Base-by-base conservation (phyloP, 2,888 invertebrate genomes). In the Pharmacophagus antenor region DNA sequence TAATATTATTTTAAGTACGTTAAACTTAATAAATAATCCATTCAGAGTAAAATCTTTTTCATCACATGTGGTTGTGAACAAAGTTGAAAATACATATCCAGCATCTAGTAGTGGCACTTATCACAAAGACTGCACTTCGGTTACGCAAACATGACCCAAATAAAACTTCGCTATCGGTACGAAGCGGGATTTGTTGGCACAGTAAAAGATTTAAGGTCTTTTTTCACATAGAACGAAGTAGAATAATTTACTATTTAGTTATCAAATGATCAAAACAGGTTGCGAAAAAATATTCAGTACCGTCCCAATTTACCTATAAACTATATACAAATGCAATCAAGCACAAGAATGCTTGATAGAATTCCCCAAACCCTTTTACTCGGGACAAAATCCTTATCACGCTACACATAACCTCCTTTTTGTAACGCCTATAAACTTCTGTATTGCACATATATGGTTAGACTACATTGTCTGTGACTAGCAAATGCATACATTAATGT, bases 131-230 rank as follows among this genome's bases (percentile, higher is more conserved):
- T 63, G 65, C 67, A 68, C 69, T 69, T 65, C 66, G 68, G 63
- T 66, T 63, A 60, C 63, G 57, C 50, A 62, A 72, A 70, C 70
- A 79, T 80, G 84, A 82, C 85, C 84, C 77, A 80, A 79, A 84
- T 85, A 84, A 80, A 84, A 79, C 64, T 58, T 54, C 63, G 70
- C 76, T 76, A 68, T 67, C 74, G 71, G 70, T 66, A 67, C 64
- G 68, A 70, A 68, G 71, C 69, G 66, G 72, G 79, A 83, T 83
- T 82, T 81, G 80, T 81, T 80, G 76, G 76, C 73, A 67, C 66
- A 74, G 74, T 72, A 76, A 80, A 79, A 80, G 81, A 80, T 80
- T 82, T 79, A 80, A 22, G 25, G 17, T 50, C 54, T 25, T 48
- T 31, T 2, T 4, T 37, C n/a, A n/a, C 5, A 37, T n/a, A 37